A percentile compares a stretch with the other conserved stretches of the same genome.
phyloP scores from a whole-genome alignment of 2,888 invertebrate genomes.

The Linhomoeus sp. region DNA sequence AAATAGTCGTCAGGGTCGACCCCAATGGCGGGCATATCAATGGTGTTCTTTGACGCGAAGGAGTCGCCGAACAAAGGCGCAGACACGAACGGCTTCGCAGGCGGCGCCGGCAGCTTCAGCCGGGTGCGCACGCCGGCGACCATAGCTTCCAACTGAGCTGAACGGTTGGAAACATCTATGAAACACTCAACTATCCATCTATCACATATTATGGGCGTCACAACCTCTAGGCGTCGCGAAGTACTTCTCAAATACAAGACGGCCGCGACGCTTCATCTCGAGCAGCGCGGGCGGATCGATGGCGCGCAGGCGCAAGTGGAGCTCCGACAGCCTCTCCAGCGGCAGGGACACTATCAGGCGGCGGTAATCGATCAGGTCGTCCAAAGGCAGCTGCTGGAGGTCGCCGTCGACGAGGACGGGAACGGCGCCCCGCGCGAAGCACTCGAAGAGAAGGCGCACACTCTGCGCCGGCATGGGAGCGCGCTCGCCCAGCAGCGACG shows the following conservation, averaged over 20 bases:
- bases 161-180: too few relatives aligned
- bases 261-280: not conserved
- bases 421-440: constrained; percentile 64
- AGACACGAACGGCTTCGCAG: constrained; percentile 49
- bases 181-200: too few relatives aligned
- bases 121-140: constrained; percentile 60
- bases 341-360: constrained; percentile 31
- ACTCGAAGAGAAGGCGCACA: constrained; percentile 54
- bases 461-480: not conserved
- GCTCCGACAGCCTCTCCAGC: constrained; percentile 47
- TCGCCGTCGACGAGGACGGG: constrained; percentile 62
- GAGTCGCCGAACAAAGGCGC: not conserved
- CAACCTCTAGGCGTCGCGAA: constrained; percentile 60
- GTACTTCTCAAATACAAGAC: not conserved
- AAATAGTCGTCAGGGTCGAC: constrained; percentile 59
- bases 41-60: constrained; percentile 25
- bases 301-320: constrained; percentile 68
- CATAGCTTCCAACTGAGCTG: constrained; percentile 59
- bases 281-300: constrained; percentile 47
- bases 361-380: constrained; percentile 45
- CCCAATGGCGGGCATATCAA: not conserved
- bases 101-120: constrained; percentile 61
- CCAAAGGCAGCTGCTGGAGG: constrained; percentile 50
- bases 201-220: too few relatives aligned
- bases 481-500: not conserved